Percentiles rank a stretch among this genome's conserved stretches.
These are phyloP conservation scores for Poeciliopsis paucimaculata DNA, from an alignment of 2,797 vertebrate genomes.

Conservation along the genomic window DNA sequence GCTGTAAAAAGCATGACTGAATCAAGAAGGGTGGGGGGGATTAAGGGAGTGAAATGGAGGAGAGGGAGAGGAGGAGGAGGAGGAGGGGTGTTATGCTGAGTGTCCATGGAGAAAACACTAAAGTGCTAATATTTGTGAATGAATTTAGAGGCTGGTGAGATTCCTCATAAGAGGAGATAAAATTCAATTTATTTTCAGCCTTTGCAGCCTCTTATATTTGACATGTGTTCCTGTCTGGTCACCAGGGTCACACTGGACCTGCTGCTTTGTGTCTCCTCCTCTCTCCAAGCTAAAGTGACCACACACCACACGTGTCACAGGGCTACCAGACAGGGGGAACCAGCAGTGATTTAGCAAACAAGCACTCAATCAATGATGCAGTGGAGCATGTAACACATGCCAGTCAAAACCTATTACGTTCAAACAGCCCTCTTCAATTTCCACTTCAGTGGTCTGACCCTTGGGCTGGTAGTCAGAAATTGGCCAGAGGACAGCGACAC, in stretches of 20 bases:
- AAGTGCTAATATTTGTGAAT: conserved; percentile 63
- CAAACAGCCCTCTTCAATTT: conserved; percentile 89
- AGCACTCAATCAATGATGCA: conserved; percentile 93
- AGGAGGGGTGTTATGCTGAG: conserved; percentile 63
- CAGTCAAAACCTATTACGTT: conserved; percentile 96
- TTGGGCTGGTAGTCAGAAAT: conserved; percentile 83
- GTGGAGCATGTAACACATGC: conserved; percentile 89
- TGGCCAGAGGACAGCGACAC: conserved; percentile 76
- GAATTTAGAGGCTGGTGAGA: conserved; percentile 39
- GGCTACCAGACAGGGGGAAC: conserved; percentile 85
- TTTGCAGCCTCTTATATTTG: conserved; percentile 21
- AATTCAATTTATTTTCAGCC: conserved; percentile 16
- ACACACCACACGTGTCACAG: conserved; percentile 83
- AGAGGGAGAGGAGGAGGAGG: conserved; percentile 29
- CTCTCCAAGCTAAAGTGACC: conserved; percentile 73
- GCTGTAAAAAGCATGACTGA: conserved; percentile 84
- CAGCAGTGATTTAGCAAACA: conserved; percentile 95
- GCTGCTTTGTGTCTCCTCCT: conserved; percentile 31
- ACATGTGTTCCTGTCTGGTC: conserved; percentile 30
- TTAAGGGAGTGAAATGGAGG: conserved; percentile 49
- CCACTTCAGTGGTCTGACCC: conserved; percentile 86
- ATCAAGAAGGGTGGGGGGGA: conserved; percentile 51
- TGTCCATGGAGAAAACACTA: conserved; percentile 63
- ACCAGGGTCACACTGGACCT: conserved; percentile 14
- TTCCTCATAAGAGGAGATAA: conserved; percentile 24